Conservation (phyloP, 2,888 invertebrate species). For the Rhyacophila evoluta region DNA sequence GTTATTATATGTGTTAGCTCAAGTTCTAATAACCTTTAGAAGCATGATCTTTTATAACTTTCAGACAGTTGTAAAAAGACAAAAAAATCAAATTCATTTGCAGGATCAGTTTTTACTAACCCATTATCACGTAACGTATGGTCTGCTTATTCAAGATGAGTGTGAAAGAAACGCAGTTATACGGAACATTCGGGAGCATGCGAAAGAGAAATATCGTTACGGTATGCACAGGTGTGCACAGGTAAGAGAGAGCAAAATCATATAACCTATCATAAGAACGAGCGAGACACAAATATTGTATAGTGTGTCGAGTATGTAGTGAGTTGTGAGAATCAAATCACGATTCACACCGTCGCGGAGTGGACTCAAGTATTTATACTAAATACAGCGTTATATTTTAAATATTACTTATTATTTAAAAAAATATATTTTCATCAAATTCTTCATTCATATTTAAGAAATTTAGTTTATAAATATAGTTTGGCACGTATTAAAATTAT, state of each 20-base stretch:
- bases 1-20: no score
- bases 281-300: conserved; percentile 16
- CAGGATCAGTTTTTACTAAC: no score
- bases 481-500: no score
- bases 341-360: conserved; percentile 63
- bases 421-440: no score
- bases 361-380: conserved; percentile 56
- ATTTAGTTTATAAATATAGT: no score
- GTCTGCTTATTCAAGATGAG: neutral
- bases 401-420: no score
- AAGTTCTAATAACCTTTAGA: no score
- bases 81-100: no score
- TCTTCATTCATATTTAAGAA: no score
- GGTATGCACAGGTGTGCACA: conserved; percentile 40
- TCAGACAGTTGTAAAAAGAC: no score
- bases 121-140: neutral
- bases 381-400: conserved; percentile 47
- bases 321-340: conserved; percentile 69
- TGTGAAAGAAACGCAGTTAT: neutral
- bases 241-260: conserved; percentile 34
- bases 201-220: conserved; percentile 37
- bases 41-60: no score
- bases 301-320: conserved; percentile 45
- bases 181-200: conserved; percentile 29
- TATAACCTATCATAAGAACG: conserved; percentile 23